phyloP scores from a whole-genome alignment of 1,140 invertebrate species.

The Rhopalosiphum maidis region DNA sequence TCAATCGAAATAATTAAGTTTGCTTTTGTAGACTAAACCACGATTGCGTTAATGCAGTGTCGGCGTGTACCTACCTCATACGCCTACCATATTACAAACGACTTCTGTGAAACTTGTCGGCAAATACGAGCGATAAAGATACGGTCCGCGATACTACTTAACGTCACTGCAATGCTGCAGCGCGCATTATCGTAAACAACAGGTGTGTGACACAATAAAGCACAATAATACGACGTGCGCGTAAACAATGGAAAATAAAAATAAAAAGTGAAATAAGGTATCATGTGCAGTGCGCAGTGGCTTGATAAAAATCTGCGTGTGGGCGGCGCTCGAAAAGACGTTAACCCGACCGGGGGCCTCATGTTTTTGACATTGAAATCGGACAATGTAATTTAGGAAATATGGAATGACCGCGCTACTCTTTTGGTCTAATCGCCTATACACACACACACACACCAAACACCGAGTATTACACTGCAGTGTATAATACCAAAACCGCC shows the following conservation, averaged over 20 bases:
- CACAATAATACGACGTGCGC: background rate
- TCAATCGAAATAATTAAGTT: background rate
- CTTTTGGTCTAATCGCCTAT: slow-evolving; percentile 42
- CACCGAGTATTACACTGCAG: background rate
- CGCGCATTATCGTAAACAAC: background rate
- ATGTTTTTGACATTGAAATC: slow-evolving; percentile 53
- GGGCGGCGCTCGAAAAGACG: slow-evolving; percentile 36
- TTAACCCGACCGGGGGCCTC: slow-evolving; percentile 49
- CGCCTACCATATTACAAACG: background rate
- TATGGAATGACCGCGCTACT: slow-evolving; percentile 27
- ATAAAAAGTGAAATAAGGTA: background rate
- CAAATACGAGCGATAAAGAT: background rate
- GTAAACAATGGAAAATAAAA: slow-evolving; percentile 7
- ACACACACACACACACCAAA: background rate
- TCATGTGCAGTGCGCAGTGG: background rate
- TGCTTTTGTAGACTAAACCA: no score
- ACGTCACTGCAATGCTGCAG: background rate
- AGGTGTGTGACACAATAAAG: background rate
- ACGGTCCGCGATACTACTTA: background rate
- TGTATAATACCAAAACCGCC: slow-evolving; percentile 35
- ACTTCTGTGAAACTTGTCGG: background rate
- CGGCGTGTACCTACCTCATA: no score
- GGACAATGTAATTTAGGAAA: slow-evolving; percentile 53
- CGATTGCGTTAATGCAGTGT: background rate
- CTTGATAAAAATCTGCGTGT: slow-evolving; percentile 39